These are phyloP conservation scores for Gryon sp. DNA, from an alignment of 1,140 invertebrate species.

Conservation along the genomic window DNA sequence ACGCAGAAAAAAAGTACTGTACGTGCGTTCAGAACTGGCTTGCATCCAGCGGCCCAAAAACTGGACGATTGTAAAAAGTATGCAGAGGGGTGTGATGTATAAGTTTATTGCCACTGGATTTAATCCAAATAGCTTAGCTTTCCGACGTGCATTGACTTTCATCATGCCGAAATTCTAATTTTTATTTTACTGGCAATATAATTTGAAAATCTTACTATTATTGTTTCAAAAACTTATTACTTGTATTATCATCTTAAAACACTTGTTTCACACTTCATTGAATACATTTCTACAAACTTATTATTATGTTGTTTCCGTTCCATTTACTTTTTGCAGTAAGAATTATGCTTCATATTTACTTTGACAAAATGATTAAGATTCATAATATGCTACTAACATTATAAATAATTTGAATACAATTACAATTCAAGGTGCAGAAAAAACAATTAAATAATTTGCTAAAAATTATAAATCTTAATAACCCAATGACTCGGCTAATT, in stretches of 20 bases:
- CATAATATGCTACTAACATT: no score
- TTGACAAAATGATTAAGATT: no score
- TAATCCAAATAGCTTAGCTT: conserved; percentile 70
- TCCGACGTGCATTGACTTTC: conserved; percentile 57
- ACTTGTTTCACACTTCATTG: not conserved
- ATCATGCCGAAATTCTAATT: conserved; percentile 58
- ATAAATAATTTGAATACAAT: no score
- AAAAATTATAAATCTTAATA: conserved; percentile 41
- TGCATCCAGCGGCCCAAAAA: conserved; percentile 65
- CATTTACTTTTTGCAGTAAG: no score
- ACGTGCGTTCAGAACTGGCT: conserved; percentile 64
- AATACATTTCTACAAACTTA: not conserved
- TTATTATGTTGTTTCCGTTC: no score
- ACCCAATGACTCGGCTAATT: conserved; percentile 29
- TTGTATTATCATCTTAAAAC: no score
- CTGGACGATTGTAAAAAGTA: conserved; percentile 57
- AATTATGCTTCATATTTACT: no score
- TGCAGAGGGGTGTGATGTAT: conserved; percentile 52
- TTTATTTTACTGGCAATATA: conserved; percentile 21
- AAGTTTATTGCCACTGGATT: conserved; percentile 68
- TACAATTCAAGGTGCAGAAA: not conserved
- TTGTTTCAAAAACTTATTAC: no score
- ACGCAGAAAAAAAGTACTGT: conserved; percentile 57
- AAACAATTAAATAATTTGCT: conserved; percentile 22
- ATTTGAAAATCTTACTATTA: conserved; percentile 47